Conservation (phyloP, 1,140 invertebrate genomes). For the Neuroterus valhalla region DNA sequence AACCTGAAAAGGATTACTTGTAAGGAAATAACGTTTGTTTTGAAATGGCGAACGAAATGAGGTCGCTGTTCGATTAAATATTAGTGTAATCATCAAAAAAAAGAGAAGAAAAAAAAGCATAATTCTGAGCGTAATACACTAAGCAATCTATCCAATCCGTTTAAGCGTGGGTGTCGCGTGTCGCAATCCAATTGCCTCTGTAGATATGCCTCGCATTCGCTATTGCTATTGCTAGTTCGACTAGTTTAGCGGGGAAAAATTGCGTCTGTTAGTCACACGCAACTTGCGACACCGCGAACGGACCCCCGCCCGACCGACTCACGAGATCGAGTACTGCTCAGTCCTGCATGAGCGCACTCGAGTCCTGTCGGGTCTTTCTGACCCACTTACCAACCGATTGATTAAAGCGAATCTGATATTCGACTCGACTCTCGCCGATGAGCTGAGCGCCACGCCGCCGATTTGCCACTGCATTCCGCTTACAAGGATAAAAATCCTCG, state of each 20-base stretch:
- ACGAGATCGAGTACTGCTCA: background rate
- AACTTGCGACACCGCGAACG: slow-evolving; percentile 22
- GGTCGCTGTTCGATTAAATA: slow-evolving; percentile 26
- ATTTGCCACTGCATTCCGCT: slow-evolving; percentile 20
- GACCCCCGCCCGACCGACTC: background rate
- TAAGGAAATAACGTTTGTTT: background rate
- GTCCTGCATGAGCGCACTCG: slow-evolving; percentile 24
- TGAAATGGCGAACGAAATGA: background rate
- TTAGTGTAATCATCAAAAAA: slow-evolving; percentile 15
- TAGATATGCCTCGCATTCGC: slow-evolving; percentile 16
- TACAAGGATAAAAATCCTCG: slow-evolving; percentile 17
- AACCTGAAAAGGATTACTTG: background rate
- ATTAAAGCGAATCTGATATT: slow-evolving; percentile 30
- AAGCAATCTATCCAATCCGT: slow-evolving; percentile 26
- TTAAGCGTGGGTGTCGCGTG: slow-evolving; percentile 30
- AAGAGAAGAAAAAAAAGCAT: background rate
- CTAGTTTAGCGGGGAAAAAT: slow-evolving; percentile 22
- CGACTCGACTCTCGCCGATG: slow-evolving; percentile 16
- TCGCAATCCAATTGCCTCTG: slow-evolving; percentile 24
- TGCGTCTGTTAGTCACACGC: slow-evolving; percentile 23
- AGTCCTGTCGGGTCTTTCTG: slow-evolving; percentile 28
- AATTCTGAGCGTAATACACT: slow-evolving; percentile 9
- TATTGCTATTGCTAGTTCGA: background rate
- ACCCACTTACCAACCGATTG: slow-evolving; percentile 26
- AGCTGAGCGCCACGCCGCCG: background rate